Base-by-base conservation (phyloP, 1,140 invertebrate species). In the Hyposmocoma kahamanoa region DNA sequence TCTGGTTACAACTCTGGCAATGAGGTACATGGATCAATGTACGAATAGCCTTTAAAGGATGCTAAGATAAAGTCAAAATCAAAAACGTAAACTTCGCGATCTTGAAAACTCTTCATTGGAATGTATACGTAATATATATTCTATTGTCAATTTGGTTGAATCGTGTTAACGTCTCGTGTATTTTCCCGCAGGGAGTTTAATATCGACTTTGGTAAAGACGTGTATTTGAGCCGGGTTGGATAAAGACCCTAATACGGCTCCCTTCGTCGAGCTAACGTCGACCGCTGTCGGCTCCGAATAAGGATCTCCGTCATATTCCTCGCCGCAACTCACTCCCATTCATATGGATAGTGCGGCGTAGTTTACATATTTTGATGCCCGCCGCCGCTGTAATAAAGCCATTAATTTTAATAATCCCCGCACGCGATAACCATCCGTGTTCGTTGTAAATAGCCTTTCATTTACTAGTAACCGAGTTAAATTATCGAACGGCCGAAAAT, bases 141-240 rank as follows among this genome's bases (percentile, higher is more conserved):
- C 42, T 41, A 52, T 15, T n/a, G 42, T 39, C 54, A 62, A 63
- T 63, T 60, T 64, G 56, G 56, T 56, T 38, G 59, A 62, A 67
- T 62, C 53, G 58, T 63, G 68, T 66, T 52, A 55, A 34, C 53
- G 34, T 38, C 41, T 51, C 62, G 50, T 47, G 50, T 64, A 60
- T 59, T 57, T 55, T 71, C 55, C 59, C 59, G 59, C 59, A 66
- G 67, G 46, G 56, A 67, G 66, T 77, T 77, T 77, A 76, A 75
- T 77, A 76, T 73, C 62, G 59, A 56, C 54, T 69, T 68, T 72
- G 67, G 72, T 76, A 74, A 79, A 74, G 71, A 72, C 64, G 59
- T 64, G 66, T 68, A 66, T 68, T 53, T 52, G 51, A 57, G 58
- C 30, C 53, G 62, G 65, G 61, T 60, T 71, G 56, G 68, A 73